Base-by-base conservation (phyloP, 2,797 vertebrate genomes). In the Sebastiscus tertius region DNA sequence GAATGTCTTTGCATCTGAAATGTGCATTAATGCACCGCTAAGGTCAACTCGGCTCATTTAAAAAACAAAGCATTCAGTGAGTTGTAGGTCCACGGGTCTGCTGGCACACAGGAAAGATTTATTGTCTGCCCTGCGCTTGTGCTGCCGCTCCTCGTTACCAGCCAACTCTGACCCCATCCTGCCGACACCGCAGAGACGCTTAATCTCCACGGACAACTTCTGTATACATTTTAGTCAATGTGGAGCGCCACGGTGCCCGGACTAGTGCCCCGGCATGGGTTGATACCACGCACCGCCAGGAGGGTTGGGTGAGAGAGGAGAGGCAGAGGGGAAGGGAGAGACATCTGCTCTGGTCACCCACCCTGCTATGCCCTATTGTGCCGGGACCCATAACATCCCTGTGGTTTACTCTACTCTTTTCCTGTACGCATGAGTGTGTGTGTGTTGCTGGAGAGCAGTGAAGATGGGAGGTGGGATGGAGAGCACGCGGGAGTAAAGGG, bases 151-250 rank as follows among this genome's bases (percentile, higher is more conserved):
- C 90, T 94, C 67, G 84, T 94, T 93, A 94, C 92, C 83, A 84
- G 88, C 34, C 87, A 94, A 91, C 93, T 93, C 84, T 95, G 91
- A 95, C 92, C 94, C 89, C 61, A 16, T 91, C 83, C 75, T 84
- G 80, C 90, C 70, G 63, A 90, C 88, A 79, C 86, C 75, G 56
- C 88, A 83, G 83, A 92, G 86, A 86, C 8, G 62, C 84, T 92
- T 93, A 79, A 92, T 94, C 90, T 91, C 91, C 74, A 84, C 36
- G 72, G 93, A 94, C 86, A 88, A 93, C 88, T 85, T 85, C 85
- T 87, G 74, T 93, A 88, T 93, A 90, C 80, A 92, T 92, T 91
- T 88, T 82, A 83, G 79, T 88, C 80, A 66, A 56, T 31, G 81
- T 80, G 63, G 81, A 83, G 78, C 18, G 8, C 66, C 76, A 31